A percentile compares a stretch with the other conserved stretches of the same genome.
Evolutionary conservation across 2,888 invertebrate species (phyloP).

Genomic region (Lithophane semibrunnea): DNA sequence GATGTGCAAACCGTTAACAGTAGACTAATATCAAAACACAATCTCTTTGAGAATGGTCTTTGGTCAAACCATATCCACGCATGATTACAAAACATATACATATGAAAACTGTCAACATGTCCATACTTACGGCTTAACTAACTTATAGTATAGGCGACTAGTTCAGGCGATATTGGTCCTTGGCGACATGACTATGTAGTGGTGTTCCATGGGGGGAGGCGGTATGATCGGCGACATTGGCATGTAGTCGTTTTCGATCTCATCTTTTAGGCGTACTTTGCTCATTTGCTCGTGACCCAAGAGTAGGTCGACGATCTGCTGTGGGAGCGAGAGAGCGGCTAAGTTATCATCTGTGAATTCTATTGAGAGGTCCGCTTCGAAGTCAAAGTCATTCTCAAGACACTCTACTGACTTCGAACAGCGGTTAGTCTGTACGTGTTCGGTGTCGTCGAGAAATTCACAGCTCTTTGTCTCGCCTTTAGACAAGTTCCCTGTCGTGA

Average conservation of each 20-base stretch:
- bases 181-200: constrained; percentile 87
- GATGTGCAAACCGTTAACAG: constrained; percentile 8
- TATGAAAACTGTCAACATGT: constrained; percentile 48
- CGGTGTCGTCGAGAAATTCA: constrained; percentile 84
- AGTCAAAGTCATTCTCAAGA: constrained; percentile 78
- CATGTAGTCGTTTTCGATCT: constrained; percentile 82
- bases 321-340: constrained; percentile 79
- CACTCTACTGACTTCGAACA: constrained; percentile 87
- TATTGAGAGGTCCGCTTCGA: constrained; percentile 79
- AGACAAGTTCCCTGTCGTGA: constrained; percentile 72
- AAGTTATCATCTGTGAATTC: constrained; percentile 79
- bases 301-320: constrained; percentile 84
- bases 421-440: constrained; percentile 76
- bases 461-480: constrained; percentile 87
- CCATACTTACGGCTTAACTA: constrained; percentile 56
- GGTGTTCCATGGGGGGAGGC: constrained; percentile 78
- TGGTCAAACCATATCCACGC: constrained; percentile 48
- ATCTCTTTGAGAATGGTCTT: constrained; percentile 53
- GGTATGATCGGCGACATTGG: constrained; percentile 86
- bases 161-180: constrained; percentile 81
- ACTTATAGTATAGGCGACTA: constrained; percentile 59
- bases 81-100: constrained; percentile 47
- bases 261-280: constrained; percentile 74
- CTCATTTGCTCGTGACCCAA: constrained; percentile 77
- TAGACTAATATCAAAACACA: constrained; percentile 29